Evolutionary conservation across 2,113 vertebrate genomes (phyloP).

Genomic region (Microcebus tavaratra): DNA sequence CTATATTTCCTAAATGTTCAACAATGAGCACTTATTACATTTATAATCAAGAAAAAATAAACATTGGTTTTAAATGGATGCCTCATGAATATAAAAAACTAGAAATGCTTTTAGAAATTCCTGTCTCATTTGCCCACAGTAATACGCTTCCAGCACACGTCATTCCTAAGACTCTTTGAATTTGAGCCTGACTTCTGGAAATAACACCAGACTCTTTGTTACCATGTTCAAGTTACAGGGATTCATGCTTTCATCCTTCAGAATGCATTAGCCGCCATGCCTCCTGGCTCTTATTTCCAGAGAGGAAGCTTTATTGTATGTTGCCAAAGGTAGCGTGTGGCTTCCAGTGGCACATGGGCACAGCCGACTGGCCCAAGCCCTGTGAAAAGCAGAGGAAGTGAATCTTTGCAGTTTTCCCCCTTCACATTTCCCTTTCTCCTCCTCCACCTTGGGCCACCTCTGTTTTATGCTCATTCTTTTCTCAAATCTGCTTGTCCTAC

Average conservation of each 20-base stretch:
- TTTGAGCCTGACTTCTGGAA: conserved; percentile 10
- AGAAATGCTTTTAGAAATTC: background rate
- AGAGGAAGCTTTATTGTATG: background rate
- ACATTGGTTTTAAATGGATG: background rate
- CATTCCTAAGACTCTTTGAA: background rate
- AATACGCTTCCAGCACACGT: background rate
- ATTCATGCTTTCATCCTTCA: background rate
- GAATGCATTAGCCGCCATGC: no score
- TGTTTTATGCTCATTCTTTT: background rate
- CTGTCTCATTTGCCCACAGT: background rate
- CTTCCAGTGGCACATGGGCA: background rate
- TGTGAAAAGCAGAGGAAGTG: background rate
- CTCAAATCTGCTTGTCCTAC: background rate
- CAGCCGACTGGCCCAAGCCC: background rate
- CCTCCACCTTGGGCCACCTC: background rate
- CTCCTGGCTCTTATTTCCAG: background rate
- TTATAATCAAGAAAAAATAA: background rate
- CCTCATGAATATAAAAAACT: background rate
- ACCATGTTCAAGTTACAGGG: background rate
- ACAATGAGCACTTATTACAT: background rate
- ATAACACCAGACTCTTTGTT: background rate
- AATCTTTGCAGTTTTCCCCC: background rate
- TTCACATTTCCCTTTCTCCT: background rate
- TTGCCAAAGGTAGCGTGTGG: background rate
- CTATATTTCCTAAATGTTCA: background rate